Base-by-base conservation (phyloP, 2,113 vertebrate species). In the Sapajus apella region DNA sequence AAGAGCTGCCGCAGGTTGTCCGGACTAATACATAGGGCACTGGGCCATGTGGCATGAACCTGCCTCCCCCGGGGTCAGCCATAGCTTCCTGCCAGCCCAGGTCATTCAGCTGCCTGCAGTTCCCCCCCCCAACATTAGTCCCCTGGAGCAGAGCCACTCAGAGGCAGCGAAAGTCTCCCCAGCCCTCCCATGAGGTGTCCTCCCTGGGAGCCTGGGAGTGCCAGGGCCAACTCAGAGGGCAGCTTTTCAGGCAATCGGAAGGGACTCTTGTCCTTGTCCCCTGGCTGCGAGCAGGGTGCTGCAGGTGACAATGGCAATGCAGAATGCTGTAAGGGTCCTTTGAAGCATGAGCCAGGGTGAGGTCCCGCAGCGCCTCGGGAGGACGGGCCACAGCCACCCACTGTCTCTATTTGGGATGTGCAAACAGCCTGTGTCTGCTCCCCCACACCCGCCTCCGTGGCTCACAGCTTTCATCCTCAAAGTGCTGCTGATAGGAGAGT, bases 391-490 rank as follows among this genome's bases (percentile, higher is more conserved):
- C 25, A 37, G 0, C 3, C 17, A 1, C 0, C 55, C 1, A 25
- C 92, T 21, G 0, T 35, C 93, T 92, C 95, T 16, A 16, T 13
- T 1, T 16, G 37, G 90, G 83, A 72, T 32, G 87, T 23, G 64
- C 96, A 91, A 35, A 89, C 4, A 89, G 83, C 66, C 52, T 1
- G 32, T 79, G 94, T 61, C 50, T 70, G 52, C 23, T 35, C 83
- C 55, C 55, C n/a, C 35, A 3, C 3, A 2, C n/a, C 37, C 0
- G 6, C 86, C 61, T 45, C 92, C 83, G 97, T 96, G 43, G 97
- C 98, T 93, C 92, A 0, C 8, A 3, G 97, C 97, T 96, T 97
- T 97, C 93, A 97, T 98, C 98, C 98, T 96, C 97, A 92, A 97
- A 98, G 97, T 61, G 96, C 91, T 72, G 96, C 98, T 98, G 98